Conservation (phyloP, 2,113 vertebrate species). For the Dascyllus trimaculatus region DNA sequence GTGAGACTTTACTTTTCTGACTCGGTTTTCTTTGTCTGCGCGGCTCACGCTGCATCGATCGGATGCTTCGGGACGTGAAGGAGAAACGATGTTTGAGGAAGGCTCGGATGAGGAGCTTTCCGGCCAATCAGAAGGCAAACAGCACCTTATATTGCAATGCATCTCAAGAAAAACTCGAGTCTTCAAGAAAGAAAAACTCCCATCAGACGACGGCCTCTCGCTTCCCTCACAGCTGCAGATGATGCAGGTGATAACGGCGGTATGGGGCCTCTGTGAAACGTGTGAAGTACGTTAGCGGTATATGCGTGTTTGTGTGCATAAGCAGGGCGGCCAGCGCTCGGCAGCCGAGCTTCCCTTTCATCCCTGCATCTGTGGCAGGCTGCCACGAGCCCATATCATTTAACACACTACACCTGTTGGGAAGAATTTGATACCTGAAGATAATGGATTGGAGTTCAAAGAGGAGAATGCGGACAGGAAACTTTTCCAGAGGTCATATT, state of each 20-base stretch:
- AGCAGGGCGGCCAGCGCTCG: conserved; percentile 8
- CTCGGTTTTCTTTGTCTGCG: conserved; percentile 39
- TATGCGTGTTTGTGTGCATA: conserved; percentile 30
- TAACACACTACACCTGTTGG: conserved; percentile 72
- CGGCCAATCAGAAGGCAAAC: conserved; percentile 29
- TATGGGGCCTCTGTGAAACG: conserved; percentile 28
- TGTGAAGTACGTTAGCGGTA: conserved; percentile 8
- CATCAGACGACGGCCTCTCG: conserved; percentile 25
- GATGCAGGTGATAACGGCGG: conserved; percentile 43
- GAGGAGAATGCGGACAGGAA: conserved; percentile 53
- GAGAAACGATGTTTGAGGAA: conserved; percentile 32
- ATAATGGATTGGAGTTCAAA: conserved; percentile 75
- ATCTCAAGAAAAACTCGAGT: conserved; percentile 21
- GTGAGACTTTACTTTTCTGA: conserved; percentile 36
- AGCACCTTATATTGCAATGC: neutral
- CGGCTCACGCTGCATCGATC: conserved; percentile 43
- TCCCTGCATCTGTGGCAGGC: conserved; percentile 59
- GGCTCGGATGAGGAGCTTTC: conserved; percentile 27
- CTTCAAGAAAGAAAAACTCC: conserved; percentile 6
- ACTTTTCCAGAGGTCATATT: conserved; percentile 69
- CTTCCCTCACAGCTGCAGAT: conserved; percentile 51
- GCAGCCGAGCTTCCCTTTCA: conserved; percentile 60
- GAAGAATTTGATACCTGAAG: conserved; percentile 61
- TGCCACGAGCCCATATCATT: conserved; percentile 63
- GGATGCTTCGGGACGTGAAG: conserved; percentile 26